A percentile compares a stretch with the other conserved stretches of the same genome.
Conservation (phyloP, 53 echinoderm and acorn worm species). For the Hippasteria phrygiana region DNA sequence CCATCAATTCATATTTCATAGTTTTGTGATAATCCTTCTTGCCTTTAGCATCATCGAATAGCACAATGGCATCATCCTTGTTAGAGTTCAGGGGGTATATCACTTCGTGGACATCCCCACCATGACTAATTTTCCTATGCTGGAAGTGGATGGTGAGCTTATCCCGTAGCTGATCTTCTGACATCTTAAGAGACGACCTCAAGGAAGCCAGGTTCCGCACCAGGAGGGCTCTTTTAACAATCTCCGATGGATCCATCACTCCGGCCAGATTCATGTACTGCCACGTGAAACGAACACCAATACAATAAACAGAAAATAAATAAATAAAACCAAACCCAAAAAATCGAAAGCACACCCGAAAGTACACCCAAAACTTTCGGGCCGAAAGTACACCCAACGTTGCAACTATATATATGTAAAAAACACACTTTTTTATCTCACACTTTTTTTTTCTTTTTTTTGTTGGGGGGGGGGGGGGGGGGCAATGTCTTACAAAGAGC, state of each 20-base stretch:
- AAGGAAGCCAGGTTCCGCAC: conserved; percentile 3
- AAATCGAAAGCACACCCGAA: too few relatives aligned
- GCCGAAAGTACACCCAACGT: too few relatives aligned
- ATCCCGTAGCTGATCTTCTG: conserved; percentile 13
- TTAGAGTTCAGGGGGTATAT: conserved; percentile 40
- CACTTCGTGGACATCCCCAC: conserved; percentile 58
- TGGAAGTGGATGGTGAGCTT: conserved; percentile 65
- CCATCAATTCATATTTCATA: too few relatives aligned
- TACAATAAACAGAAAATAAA: background rate
- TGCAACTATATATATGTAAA: too few relatives aligned
- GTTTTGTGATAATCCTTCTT: background rate
- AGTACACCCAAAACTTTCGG: too few relatives aligned
- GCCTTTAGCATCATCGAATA: conserved; percentile 33
- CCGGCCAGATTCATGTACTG: background rate
- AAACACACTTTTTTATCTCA: too few relatives aligned
- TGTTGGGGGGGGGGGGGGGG: too few relatives aligned
- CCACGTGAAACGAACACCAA: background rate
- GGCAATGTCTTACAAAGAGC: too few relatives aligned
- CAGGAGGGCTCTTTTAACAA: conserved; percentile 24
- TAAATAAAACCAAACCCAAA: too few relatives aligned
- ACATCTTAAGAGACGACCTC: background rate
- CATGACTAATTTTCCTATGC: background rate
- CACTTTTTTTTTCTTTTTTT: too few relatives aligned
- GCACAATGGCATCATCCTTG: conserved; percentile 29
- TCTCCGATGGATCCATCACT: conserved; percentile 1